phyloP scores from a whole-genome alignment of 2,113 vertebrate genomes.

The Thamnaconus septentrionalis region DNA sequence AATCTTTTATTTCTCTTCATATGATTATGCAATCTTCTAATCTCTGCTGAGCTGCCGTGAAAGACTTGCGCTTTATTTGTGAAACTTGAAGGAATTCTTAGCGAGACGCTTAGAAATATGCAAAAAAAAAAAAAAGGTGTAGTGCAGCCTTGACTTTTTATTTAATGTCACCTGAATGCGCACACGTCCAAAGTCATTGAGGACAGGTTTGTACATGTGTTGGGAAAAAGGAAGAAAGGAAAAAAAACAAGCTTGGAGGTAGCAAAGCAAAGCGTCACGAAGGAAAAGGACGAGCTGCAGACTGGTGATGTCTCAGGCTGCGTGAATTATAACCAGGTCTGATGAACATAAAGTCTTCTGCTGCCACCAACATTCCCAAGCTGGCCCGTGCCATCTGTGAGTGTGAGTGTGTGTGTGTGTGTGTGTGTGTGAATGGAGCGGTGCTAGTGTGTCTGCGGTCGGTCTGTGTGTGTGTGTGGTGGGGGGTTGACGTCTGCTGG shows the following conservation, averaged over 20 bases:
- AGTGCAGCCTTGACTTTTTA: no score
- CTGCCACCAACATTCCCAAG: constrained; percentile 64
- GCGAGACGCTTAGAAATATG: no score
- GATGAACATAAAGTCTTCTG: constrained; percentile 60
- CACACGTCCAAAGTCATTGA: no score
- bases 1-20: background rate
- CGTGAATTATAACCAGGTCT: constrained; percentile 58
- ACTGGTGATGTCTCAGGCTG: constrained; percentile 28
- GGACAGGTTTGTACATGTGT: no score
- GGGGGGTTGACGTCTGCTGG: constrained; percentile 65
- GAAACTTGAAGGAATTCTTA: background rate
- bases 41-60: background rate
- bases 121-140: no score
- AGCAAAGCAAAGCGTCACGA: no score
- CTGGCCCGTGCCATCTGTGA: constrained; percentile 65
- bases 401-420: constrained; percentile 41
- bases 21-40: background rate
- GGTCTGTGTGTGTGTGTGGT: constrained; percentile 34
- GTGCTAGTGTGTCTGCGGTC: constrained; percentile 37
- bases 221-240: no score
- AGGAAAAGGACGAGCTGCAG: constrained; percentile 27
- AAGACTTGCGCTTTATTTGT: background rate
- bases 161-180: no score
- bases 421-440: constrained; percentile 40
- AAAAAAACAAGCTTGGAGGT: no score